A percentile compares a stretch with the other conserved stretches of the same genome.
phyloP scores from a whole-genome alignment of 2,888 invertebrate genomes.

The Rhamnusium bicolor region DNA sequence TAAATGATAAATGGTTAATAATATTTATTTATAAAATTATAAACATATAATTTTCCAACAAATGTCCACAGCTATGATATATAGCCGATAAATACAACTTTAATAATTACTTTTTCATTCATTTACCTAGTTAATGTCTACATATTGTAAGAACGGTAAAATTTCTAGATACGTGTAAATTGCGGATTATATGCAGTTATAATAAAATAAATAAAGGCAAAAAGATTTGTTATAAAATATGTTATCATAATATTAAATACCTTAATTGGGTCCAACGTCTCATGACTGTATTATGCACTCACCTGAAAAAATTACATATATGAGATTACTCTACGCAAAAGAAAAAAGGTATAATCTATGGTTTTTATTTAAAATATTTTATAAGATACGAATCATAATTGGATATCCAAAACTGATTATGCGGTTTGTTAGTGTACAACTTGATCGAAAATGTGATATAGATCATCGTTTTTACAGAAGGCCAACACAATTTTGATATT shows the following conservation, averaged over 20 bases:
- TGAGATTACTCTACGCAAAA: too few relatives aligned
- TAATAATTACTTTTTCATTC: background rate
- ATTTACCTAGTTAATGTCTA: background rate
- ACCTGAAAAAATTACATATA: too few relatives aligned
- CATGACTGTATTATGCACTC: slow-evolving; percentile 4
- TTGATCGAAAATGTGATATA: too few relatives aligned
- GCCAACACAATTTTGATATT: too few relatives aligned
- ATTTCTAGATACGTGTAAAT: background rate
- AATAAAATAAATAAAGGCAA: too few relatives aligned
- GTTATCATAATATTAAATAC: background rate
- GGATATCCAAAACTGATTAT: too few relatives aligned
- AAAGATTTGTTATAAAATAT: too few relatives aligned
- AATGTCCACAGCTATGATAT: background rate
- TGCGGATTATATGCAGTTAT: too few relatives aligned
- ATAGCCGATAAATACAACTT: background rate
- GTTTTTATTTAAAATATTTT: too few relatives aligned
- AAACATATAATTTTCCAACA: slow-evolving; percentile 8
- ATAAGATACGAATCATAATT: too few relatives aligned
- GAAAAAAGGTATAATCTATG: background rate
- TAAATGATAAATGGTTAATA: slow-evolving; percentile 26
- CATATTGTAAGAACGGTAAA: background rate
- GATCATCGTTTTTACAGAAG: too few relatives aligned
- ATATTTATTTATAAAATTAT: slow-evolving; percentile 10
- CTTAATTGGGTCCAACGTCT: background rate
- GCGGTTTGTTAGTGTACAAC: too few relatives aligned